These are phyloP conservation scores for Torymus aiolomorphi DNA, from an alignment of 2,888 invertebrate species.

Conservation along the genomic window DNA sequence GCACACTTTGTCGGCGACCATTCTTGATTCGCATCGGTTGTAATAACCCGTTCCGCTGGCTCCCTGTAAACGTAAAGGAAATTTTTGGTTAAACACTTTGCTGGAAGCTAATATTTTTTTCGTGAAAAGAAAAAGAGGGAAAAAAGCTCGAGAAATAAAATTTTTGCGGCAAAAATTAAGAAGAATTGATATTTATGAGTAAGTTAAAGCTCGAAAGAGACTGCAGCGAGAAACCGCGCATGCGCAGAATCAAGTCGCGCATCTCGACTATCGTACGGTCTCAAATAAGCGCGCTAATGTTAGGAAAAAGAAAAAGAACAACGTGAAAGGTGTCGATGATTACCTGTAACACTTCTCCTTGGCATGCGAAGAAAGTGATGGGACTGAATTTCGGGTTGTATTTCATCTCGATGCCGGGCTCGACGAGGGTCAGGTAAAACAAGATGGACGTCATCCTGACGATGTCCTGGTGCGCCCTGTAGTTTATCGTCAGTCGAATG, in stretches of 20 bases:
- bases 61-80: constrained; percentile 60
- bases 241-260: too few species aligned
- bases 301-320: neutral
- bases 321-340: constrained; percentile 56
- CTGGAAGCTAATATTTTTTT: too few species aligned
- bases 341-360: constrained; percentile 89
- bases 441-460: constrained; percentile 88
- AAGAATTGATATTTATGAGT: too few species aligned
- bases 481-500: constrained; percentile 88
- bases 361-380: constrained; percentile 87
- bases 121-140: too few species aligned
- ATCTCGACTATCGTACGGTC: too few species aligned
- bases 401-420: constrained; percentile 82
- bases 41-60: constrained; percentile 85
- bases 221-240: too few species aligned
- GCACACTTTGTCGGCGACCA: constrained; percentile 85
- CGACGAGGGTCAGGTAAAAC: constrained; percentile 87
- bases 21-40: constrained; percentile 88
- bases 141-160: too few species aligned
- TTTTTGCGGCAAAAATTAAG: too few species aligned
- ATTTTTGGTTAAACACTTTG: too few species aligned
- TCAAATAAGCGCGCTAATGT: too few species aligned
- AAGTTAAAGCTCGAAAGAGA: too few species aligned
- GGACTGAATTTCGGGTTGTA: constrained; percentile 84
- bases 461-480: constrained; percentile 88